Evolutionary conservation across 2,113 vertebrate species (phyloP).

Genomic region (Rhipidura dahli): DNA sequence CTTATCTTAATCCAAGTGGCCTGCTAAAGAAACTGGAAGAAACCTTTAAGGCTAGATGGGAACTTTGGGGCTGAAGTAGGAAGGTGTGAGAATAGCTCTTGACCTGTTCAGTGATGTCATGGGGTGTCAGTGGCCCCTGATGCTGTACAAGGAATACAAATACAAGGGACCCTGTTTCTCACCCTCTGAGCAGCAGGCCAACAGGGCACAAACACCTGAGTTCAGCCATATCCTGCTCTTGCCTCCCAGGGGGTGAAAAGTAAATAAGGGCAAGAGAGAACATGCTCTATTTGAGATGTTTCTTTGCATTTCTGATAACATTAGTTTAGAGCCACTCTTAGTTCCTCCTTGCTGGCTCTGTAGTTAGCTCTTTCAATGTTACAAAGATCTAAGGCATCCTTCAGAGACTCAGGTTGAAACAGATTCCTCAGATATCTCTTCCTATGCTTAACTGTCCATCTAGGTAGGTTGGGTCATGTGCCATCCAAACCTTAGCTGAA

Average conservation of each 20-base stretch:
- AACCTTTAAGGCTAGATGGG: background rate
- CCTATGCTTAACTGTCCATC: background rate
- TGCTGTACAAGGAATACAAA: background rate
- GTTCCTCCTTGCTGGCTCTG: background rate
- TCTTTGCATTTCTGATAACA: background rate
- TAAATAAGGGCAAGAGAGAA: background rate
- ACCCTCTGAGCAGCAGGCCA: background rate
- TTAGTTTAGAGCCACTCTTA: background rate
- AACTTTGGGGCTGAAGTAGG: background rate
- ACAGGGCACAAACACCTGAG: background rate
- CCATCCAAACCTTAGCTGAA: background rate
- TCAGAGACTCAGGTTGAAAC: background rate
- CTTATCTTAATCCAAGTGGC: background rate
- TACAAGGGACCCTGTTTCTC: background rate
- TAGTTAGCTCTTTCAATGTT: background rate
- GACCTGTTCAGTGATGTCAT: rapidly evolving
- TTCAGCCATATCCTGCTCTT: background rate
- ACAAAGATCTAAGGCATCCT: background rate
- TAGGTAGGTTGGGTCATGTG: background rate
- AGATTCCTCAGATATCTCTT: background rate
- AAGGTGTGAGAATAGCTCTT: background rate
- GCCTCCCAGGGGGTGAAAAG: background rate
- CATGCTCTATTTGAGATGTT: background rate
- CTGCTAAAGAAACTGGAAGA: background rate
- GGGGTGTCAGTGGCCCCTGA: background rate